These are phyloP conservation scores for Orgyia antiqua DNA, from an alignment of 2,888 invertebrate genomes.

Conservation along the genomic window DNA sequence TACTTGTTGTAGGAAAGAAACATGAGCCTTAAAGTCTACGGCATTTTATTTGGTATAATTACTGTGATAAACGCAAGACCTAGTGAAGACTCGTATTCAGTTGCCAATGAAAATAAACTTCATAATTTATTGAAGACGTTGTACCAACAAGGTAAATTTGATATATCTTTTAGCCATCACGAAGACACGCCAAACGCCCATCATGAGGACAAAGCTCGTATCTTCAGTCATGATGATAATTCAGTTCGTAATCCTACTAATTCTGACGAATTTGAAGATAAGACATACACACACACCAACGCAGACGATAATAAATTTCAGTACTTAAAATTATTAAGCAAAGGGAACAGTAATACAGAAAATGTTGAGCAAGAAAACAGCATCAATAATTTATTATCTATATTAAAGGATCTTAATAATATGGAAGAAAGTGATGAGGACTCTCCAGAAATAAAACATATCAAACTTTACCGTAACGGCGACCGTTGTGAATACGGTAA, in stretches of 20 bases:
- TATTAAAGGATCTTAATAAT: too few relatives aligned
- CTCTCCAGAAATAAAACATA: too few relatives aligned
- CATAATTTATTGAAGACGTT: conserved; percentile 9
- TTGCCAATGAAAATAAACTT: conserved; percentile 8
- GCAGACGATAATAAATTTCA: too few relatives aligned
- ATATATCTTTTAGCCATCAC: conserved; percentile 11
- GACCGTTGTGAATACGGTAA: too few relatives aligned
- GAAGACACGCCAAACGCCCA: conserved; percentile 8
- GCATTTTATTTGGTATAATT: conserved; percentile 13
- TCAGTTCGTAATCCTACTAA: neutral
- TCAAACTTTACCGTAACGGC: too few relatives aligned
- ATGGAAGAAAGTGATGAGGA: too few relatives aligned
- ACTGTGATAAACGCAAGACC: conserved; percentile 6
- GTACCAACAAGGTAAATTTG: conserved; percentile 8
- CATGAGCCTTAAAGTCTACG: conserved; percentile 8
- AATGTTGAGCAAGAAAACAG: too few relatives aligned
- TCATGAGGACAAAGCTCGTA: conserved; percentile 11
- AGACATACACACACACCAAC: too few relatives aligned
- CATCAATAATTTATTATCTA: too few relatives aligned
- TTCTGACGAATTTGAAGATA: too few relatives aligned
- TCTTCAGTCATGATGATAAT: conserved; percentile 1
- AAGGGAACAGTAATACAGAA: too few relatives aligned
- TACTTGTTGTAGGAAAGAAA: conserved; percentile 3
- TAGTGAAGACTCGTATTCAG: neutral
- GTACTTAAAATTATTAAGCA: too few relatives aligned